These are phyloP conservation scores for Drosophila triauraria DNA, from an alignment of 1,140 invertebrate species.

Conservation along the genomic window DNA sequence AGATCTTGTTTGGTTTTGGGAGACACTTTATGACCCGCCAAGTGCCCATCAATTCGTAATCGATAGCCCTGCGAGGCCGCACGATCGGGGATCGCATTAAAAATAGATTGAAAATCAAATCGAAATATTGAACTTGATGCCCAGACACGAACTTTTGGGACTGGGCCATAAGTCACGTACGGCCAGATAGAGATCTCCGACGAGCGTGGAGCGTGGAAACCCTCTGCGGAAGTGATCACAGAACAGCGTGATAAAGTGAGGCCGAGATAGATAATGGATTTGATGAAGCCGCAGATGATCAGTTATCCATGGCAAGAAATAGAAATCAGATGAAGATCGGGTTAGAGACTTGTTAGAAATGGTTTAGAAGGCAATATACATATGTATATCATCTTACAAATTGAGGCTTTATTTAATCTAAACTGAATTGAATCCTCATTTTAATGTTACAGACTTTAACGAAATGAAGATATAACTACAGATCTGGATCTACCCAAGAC, in stretches of 20 bases:
- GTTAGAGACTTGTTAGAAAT: background rate
- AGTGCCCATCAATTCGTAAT: slow-evolving; percentile 69
- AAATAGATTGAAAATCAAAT: slow-evolving; percentile 61
- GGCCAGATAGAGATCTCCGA: slow-evolving; percentile 35
- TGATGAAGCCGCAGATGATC: slow-evolving; percentile 15
- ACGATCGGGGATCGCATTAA: slow-evolving; percentile 48
- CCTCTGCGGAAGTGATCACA: slow-evolving; percentile 9
- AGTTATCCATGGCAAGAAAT: background rate
- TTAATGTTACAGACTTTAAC: background rate
- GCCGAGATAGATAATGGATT: slow-evolving; percentile 23
- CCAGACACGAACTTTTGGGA: slow-evolving; percentile 37
- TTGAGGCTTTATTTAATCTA: background rate
- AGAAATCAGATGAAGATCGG: background rate
- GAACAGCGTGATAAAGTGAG: slow-evolving; percentile 31
- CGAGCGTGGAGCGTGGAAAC: slow-evolving; percentile 17
- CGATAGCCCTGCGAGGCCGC: slow-evolving; percentile 64
- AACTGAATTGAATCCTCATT: background rate
- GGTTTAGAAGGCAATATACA: background rate
- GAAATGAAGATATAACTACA: background rate
- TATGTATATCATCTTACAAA: background rate
- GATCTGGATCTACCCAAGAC: slow-evolving; percentile 2
- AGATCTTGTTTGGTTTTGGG: slow-evolving; percentile 35
- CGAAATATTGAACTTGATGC: slow-evolving; percentile 43
- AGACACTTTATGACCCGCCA: slow-evolving; percentile 66
- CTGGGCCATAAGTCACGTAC: slow-evolving; percentile 59